A percentile compares a stretch with the other conserved stretches of the same genome.
Conservation (phyloP, 2,888 invertebrate genomes). For the Acanthoscelides obtectus region DNA sequence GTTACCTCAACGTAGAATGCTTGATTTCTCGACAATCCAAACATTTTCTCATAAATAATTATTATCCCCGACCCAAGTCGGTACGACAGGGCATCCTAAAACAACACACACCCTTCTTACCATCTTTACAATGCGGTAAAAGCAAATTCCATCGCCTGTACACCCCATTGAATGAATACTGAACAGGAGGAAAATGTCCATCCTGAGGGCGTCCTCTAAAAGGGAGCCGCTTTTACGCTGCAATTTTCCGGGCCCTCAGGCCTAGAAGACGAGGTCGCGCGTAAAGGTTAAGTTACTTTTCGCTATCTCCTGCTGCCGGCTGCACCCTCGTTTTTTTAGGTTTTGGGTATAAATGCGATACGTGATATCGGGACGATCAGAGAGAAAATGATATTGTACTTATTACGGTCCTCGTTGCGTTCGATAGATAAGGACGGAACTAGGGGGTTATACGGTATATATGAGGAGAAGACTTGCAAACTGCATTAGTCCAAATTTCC, state of each 20-base stretch:
- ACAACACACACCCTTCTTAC: background rate
- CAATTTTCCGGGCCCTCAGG: constrained; percentile 47
- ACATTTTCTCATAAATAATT: too few species aligned
- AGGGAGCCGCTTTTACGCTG: constrained; percentile 42
- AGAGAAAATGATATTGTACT: background rate
- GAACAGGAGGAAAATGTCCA: background rate
- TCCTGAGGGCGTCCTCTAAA: background rate
- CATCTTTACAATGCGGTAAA: background rate
- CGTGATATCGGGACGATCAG: background rate
- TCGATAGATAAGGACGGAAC: background rate
- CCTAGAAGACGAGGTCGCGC: background rate
- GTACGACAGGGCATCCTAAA: background rate
- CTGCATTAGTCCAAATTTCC: too few species aligned
- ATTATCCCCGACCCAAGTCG: background rate
- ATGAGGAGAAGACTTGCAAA: too few species aligned
- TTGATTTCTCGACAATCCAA: too few species aligned
- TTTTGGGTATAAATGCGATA: background rate
- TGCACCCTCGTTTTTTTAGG: background rate
- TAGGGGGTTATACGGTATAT: too few species aligned
- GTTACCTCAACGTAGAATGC: too few species aligned
- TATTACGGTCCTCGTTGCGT: background rate
- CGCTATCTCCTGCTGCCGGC: background rate
- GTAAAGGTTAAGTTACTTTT: background rate
- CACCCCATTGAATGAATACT: background rate
- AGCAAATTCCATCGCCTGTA: background rate